Conservation (phyloP, 2,113 vertebrate genomes). For the Genyomyrus donnyi region DNA sequence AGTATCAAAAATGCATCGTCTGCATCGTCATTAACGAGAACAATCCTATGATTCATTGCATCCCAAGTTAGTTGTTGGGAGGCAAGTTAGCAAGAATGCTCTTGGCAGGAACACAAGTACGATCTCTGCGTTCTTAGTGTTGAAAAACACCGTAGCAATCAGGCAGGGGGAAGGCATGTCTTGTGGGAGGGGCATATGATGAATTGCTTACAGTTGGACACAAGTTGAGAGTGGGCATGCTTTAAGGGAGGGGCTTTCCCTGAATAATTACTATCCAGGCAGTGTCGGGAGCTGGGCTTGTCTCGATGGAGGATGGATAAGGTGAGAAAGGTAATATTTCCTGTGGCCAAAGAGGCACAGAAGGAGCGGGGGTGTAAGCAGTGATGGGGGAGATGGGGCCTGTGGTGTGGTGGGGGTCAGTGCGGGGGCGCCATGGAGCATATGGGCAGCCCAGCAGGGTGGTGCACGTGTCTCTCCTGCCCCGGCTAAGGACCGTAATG, state of each 20-base stretch:
- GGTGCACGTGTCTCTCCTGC: neutral
- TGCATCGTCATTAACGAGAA: neutral
- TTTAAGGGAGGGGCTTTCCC: neutral
- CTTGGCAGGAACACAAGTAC: neutral
- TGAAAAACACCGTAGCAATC: neutral
- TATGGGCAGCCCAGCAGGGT: neutral
- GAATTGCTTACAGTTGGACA: neutral
- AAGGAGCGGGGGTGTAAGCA: constrained; percentile 12
- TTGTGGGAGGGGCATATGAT: neutral
- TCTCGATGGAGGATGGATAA: neutral
- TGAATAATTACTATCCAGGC: neutral
- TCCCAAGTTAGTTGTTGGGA: neutral
- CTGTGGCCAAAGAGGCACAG: neutral
- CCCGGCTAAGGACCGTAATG: neutral
- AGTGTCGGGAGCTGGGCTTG: neutral
- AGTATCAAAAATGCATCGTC: neutral
- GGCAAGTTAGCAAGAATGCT: neutral
- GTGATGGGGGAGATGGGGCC: neutral
- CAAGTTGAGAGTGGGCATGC: neutral
- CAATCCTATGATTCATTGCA: neutral
- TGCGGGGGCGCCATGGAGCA: neutral
- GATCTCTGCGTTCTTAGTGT: neutral
- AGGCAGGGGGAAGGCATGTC: neutral
- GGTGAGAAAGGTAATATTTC: neutral
- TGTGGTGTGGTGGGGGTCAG: neutral